Conservation (phyloP, 37 sponge, comb jelly and placozoan genomes). For the Petrosia ficiformis region DNA sequence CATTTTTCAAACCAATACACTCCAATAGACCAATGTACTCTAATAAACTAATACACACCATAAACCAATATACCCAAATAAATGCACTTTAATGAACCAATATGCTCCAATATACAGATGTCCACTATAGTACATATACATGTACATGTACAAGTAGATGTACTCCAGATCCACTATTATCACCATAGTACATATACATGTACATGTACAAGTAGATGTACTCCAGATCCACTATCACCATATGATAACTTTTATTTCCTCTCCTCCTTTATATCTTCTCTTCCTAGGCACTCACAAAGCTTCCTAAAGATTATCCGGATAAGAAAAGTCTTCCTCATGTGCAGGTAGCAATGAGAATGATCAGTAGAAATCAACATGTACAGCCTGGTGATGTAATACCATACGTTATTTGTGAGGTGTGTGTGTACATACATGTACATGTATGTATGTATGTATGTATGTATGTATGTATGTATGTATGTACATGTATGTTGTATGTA, state of each 20-base stretch:
- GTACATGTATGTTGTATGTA: no score
- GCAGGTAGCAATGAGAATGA: slow-evolving; percentile 88
- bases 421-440: neutral
- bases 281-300: slow-evolving; percentile 78
- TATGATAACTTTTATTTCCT: no score
- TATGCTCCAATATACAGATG: no score
- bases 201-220: neutral
- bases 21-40: no score
- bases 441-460: slow-evolving; percentile 7
- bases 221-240: neutral
- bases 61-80: no score
- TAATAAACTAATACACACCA: no score
- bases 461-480: neutral
- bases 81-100: no score
- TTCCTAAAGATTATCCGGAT: slow-evolving; percentile 91
- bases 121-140: neutral
- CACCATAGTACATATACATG: slow-evolving; percentile 1
- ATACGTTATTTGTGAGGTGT: slow-evolving; percentile 88
- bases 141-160: neutral
- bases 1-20: no score
- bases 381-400: slow-evolving; percentile 93
- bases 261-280: neutral
- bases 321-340: slow-evolving; percentile 89
- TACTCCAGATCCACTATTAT: neutral
- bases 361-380: slow-evolving; percentile 52